A percentile compares a stretch with the other conserved stretches of the same genome.
Conservation (phyloP, 1,140 invertebrate species). For the Physella acuta region DNA sequence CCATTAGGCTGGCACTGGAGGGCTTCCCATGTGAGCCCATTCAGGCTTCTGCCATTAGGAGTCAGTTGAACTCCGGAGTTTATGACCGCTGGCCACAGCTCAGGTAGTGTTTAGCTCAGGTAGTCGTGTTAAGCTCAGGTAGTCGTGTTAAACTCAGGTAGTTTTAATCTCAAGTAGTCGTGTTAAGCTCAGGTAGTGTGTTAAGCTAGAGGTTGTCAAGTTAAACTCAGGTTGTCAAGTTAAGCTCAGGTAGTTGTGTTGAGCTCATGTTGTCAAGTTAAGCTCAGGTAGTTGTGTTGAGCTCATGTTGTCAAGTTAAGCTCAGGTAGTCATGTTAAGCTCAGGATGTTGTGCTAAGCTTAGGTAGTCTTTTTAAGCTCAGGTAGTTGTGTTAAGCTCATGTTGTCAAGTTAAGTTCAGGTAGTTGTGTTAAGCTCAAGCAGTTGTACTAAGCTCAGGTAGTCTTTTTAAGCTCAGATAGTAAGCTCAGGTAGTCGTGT, state of each 20-base stretch:
- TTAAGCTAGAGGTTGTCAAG: background rate
- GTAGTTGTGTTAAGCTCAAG: too few relatives aligned
- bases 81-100: slow-evolving; percentile 13
- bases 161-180: background rate
- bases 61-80: background rate
- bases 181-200: background rate
- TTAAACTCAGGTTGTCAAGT: background rate
- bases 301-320: too few relatives aligned
- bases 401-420: too few relatives aligned
- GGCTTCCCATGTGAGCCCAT: slow-evolving; percentile 47
- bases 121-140: background rate
- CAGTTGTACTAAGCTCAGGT: too few relatives aligned
- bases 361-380: too few relatives aligned
- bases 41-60: slow-evolving; percentile 28
- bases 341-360: too few relatives aligned
- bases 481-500: too few relatives aligned
- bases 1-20: slow-evolving; percentile 58
- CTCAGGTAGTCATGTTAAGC: too few relatives aligned
- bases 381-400: too few relatives aligned
- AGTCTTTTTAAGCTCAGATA: too few relatives aligned
- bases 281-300: too few relatives aligned
- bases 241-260: background rate
- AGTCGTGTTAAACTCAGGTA: background rate
- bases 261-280: background rate
- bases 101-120: slow-evolving; percentile 22